phyloP scores from a whole-genome alignment of 2,113 vertebrate genomes.

The Theristicus caerulescens region DNA sequence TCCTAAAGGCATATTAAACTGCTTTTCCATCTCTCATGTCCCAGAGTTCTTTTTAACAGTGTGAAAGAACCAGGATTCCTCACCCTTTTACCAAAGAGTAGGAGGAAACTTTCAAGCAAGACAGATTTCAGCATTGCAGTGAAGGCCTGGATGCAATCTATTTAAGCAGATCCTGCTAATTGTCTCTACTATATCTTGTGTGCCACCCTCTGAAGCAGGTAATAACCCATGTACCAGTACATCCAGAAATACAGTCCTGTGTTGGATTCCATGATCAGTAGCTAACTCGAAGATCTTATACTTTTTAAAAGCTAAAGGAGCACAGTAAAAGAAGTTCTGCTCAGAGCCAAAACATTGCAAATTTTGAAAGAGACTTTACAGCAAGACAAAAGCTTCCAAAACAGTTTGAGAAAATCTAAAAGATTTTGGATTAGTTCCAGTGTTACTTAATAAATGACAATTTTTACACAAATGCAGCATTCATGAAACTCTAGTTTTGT shows the following conservation, averaged over 20 bases:
- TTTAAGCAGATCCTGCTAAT: neutral
- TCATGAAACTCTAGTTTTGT: neutral
- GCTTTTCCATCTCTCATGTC: neutral
- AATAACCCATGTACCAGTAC: neutral
- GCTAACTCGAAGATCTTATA: neutral
- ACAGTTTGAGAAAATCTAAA: neutral
- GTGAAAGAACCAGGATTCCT: neutral
- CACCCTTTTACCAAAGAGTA: neutral
- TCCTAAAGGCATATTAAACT: neutral
- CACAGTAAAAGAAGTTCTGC: neutral
- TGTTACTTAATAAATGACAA: neutral
- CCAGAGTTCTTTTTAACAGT: neutral
- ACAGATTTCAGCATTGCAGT: neutral
- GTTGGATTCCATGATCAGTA: neutral
- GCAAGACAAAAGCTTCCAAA: neutral
- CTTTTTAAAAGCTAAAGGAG: neutral
- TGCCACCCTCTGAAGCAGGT: neutral
- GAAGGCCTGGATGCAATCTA: neutral
- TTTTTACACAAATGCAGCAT: neutral
- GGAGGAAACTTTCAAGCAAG: neutral
- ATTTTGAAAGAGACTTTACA: neutral
- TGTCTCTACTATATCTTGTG: neutral
- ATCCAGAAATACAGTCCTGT: neutral
- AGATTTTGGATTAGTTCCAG: neutral
- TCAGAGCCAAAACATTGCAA: neutral